Percentiles rank a stretch among this genome's conserved stretches.
Evolutionary conservation across 2,113 vertebrate genomes (phyloP).

Genomic region (Esox niger): DNA sequence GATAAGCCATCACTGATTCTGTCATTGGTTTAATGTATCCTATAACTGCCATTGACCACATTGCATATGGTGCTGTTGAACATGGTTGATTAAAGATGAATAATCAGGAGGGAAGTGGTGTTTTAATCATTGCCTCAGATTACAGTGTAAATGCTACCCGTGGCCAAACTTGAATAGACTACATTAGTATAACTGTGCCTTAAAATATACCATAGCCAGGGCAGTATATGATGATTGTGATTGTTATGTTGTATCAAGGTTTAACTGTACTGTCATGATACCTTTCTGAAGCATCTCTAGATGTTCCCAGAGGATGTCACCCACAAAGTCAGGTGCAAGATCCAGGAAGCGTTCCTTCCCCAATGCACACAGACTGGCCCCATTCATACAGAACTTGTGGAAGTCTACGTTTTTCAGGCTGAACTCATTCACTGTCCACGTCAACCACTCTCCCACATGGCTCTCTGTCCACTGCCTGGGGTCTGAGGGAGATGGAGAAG

Average conservation of each 20-base stretch:
- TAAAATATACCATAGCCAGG: too few relatives aligned
- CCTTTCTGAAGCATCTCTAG: conserved; percentile 99
- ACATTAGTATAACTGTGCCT: neutral
- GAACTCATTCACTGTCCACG: conserved; percentile 97
- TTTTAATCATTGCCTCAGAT: conserved; percentile 61
- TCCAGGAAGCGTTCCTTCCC: conserved; percentile 97
- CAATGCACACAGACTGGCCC: conserved; percentile 88
- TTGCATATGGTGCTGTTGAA: conserved; percentile 53
- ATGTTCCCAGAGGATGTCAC: conserved; percentile 98
- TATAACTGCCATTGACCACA: conserved; percentile 43
- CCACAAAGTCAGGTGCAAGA: conserved; percentile 95
- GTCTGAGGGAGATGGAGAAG: conserved; percentile 67
- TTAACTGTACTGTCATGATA: conserved; percentile 34
- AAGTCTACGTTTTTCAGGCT: conserved; percentile 96
- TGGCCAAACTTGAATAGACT: neutral
- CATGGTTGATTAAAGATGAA: conserved; percentile 63
- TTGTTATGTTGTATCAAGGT: neutral
- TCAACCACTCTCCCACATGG: conserved; percentile 92
- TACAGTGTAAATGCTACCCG: conserved; percentile 46
- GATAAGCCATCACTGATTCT: conserved; percentile 62
- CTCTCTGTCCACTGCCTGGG: conserved; percentile 94
- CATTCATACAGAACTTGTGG: conserved; percentile 93
- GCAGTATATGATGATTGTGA: neutral
- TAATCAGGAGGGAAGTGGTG: conserved; percentile 52
- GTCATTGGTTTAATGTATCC: conserved; percentile 68